These are phyloP conservation scores for Cepaea nemoralis DNA, from an alignment of 1,140 invertebrate species.

Conservation along the genomic window DNA sequence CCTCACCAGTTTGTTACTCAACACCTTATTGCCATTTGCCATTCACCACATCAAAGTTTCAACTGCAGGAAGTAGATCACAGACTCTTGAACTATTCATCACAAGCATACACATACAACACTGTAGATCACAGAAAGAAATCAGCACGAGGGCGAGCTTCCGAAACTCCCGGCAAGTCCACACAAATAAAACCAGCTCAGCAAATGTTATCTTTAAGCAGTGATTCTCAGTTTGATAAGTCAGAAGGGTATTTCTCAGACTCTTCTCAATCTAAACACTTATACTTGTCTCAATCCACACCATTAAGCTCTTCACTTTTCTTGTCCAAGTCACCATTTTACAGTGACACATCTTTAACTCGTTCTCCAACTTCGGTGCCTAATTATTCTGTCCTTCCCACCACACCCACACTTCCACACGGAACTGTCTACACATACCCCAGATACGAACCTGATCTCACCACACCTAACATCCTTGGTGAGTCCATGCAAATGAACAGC, in stretches of 20 bases:
- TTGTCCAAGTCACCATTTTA: not conserved
- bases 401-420: not conserved
- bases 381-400: not conserved
- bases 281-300: not conserved
- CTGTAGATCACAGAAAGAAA: not conserved
- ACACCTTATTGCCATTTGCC: conserved; percentile 3
- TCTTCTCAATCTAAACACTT: not conserved
- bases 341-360: not conserved
- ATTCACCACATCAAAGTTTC: not conserved
- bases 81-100: not conserved
- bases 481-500: not conserved
- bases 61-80: not conserved
- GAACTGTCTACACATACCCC: conserved; percentile 5
- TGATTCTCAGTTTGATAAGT: not conserved
- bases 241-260: not conserved
- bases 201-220: not conserved
- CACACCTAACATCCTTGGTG: not conserved
- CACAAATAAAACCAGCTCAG: not conserved
- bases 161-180: not conserved
- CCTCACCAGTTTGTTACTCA: conserved; percentile 23
- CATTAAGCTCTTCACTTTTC: not conserved
- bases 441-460: conserved; percentile 27
- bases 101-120: not conserved
- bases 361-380: conserved; percentile 1
- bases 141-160: not conserved